Evolutionary conservation across 1,140 invertebrate species (phyloP), one percentile per base, ranked within the genome.

Genomic region (Brachionus manjavacas): DNA sequence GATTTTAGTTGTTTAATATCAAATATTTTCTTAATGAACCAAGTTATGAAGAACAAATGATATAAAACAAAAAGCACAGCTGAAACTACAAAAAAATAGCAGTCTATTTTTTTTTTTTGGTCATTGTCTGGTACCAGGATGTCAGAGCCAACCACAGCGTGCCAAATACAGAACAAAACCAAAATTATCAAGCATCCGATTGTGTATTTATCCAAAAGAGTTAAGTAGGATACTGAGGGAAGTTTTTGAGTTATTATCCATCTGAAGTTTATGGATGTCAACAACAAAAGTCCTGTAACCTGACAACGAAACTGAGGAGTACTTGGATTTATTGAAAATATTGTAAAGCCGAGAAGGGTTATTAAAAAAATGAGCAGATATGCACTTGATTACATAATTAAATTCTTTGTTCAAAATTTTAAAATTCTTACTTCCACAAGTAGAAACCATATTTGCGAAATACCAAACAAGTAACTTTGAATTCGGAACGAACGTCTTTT

Each of bases 321-420:
- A 28, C 20, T 70, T 28, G 60, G 41, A 25, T 16, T 72, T 16
- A 83, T 52, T 83, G 60, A 46, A 55, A 66, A 83, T 11, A 52
- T 31, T 35, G 46, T 49, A 41, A 83, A 68, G 4, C 60, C 55
- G 20, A 83, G 80, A 39, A 64, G 4, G 2, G 79, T 83, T 7
- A 66, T 83, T n/a, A 83, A 83, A 83, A 68, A 83, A 28, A 83
- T 55, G 1, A 68, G 31, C 16, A 83, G 35, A 83, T 31, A 83
- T 46, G 55, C 55, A 68, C 55, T 83, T 35, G 28, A 31, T 31
- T 1, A 79, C 6, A 55, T 41, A 41, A 74, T 39, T n/a, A 25
- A 23, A 52, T 52, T 49, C 23, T 4, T 4, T 16, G n/a, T 41
- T 43, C 1, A 74, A 41, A 43, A 41, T 46, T 49, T 25, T 23